Percentiles rank a stretch among this genome's conserved stretches.
Evolutionary conservation across 2,888 invertebrate genomes (phyloP).

Genomic region (Elysia crispata): DNA sequence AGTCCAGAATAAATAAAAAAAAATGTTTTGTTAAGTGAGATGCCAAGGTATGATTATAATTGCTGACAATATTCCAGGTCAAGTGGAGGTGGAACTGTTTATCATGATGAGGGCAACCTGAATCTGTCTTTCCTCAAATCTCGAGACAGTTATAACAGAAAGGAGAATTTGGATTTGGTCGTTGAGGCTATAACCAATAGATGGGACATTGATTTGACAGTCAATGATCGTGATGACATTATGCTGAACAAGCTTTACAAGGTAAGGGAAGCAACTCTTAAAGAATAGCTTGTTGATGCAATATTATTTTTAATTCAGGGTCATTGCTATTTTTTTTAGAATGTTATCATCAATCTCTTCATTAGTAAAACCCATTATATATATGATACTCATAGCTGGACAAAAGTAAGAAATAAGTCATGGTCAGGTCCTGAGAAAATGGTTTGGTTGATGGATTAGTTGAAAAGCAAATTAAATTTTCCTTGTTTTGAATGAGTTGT

Average conservation of each 20-base stretch:
- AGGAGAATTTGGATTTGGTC: constrained; percentile 91
- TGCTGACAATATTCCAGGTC: too few species aligned
- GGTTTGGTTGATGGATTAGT: too few species aligned
- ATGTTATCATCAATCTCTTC: too few species aligned
- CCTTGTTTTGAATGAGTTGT: too few species aligned
- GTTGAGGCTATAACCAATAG: constrained; percentile 88
- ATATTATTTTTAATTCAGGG: neutral
- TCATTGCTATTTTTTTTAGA: neutral
- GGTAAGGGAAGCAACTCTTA: constrained; percentile 60
- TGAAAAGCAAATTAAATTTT: too few species aligned
- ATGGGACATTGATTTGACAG: constrained; percentile 87
- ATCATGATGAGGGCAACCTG: constrained; percentile 89
- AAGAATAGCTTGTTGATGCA: neutral
- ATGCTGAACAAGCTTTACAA: constrained; percentile 83
- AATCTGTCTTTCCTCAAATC: constrained; percentile 92
- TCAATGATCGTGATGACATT: constrained; percentile 92
- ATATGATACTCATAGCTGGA: too few species aligned
- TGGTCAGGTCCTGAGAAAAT: too few species aligned
- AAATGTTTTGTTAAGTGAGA: too few species aligned
- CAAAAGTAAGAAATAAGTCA: too few species aligned
- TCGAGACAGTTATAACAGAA: constrained; percentile 88
- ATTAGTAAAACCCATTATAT: too few species aligned
- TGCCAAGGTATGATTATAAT: too few species aligned
- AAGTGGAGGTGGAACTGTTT: constrained; percentile 97
- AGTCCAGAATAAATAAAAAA: too few species aligned